Evolutionary conservation across 2,113 vertebrate species (phyloP).

Genomic region (Syrrhaptes paradoxus): DNA sequence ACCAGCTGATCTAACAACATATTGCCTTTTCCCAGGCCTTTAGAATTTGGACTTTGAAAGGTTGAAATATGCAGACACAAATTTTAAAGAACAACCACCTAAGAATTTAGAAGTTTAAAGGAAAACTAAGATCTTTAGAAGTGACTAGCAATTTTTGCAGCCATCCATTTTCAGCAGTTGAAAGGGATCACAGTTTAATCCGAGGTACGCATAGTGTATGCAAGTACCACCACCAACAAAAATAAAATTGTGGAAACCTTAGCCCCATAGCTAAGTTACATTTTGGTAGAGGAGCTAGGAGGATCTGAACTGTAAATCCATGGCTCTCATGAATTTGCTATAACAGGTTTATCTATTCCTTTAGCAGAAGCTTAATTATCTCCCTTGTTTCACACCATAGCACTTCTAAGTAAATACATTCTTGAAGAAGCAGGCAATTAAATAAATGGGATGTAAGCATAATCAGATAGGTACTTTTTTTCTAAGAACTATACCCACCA

Average conservation of each 20-base stretch:
- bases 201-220: accelerated
- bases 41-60: neutral
- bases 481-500: neutral
- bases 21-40: neutral
- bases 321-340: neutral
- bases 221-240: neutral
- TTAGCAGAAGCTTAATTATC: neutral
- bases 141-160: neutral
- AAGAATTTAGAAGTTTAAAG: neutral
- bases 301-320: neutral
- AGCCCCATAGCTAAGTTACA: neutral
- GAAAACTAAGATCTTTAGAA: neutral
- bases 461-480: neutral
- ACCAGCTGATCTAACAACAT: neutral
- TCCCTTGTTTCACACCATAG: neutral
- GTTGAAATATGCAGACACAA: neutral
- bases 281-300: neutral
- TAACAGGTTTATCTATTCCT: neutral
- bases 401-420: neutral
- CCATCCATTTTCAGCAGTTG: neutral
- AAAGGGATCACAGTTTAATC: neutral
- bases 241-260: neutral
- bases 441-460: neutral
- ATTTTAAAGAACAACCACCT: neutral
- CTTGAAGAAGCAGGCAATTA: neutral